Evolutionary conservation across 37 sponge, comb jelly and placozoan genomes (phyloP), one percentile per base, ranked within the genome.

Genomic region (Cladorhizidae sp.): DNA sequence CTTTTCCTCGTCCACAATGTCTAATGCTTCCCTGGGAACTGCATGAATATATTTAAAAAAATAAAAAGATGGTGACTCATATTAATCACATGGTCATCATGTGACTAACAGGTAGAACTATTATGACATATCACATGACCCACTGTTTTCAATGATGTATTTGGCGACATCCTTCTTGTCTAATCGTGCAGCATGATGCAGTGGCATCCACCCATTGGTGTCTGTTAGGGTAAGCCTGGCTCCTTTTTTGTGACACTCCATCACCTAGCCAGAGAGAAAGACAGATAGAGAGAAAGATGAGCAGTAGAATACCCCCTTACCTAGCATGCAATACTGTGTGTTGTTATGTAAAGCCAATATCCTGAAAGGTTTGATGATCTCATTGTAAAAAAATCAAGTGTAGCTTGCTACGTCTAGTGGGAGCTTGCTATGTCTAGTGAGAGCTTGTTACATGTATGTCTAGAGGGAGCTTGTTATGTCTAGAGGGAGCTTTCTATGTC

Each of bases 121-220:
- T 25, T 74, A 52, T 54, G 28, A 71, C 6, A 17, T 49, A 23
- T 40, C 3, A 42, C 28, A 71, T 41, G n/a, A 75, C 85, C 28
- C 42, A 84, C 85, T 56, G 62, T 84, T 65, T 9, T 29, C 61
- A 9, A 58, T 57, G 41, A 84, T 73, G 57, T 84, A 84, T 41
- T 42, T 29, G 51, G 85, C 95, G 26, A 84, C 78, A 33, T 94
- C 92, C 41, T 78, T 83, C 63, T 77, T 78, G 32, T 86, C 93
- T 33, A 90, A 85, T 35, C 96, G 41, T 17, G 91, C 90, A 28
- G 96, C 96, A 63, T 89, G 88, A 61, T 95, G 96, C 8, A 95
- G 85, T 22, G 93, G 84, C 0, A 90, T 92, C 69, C 86, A 83
- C 0, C 96, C 96, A 40, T 89, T 81, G 17, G 26, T 37, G 68